phyloP scores from a whole-genome alignment of 1,140 invertebrate species.

The Zaprionus camerounensis region DNA sequence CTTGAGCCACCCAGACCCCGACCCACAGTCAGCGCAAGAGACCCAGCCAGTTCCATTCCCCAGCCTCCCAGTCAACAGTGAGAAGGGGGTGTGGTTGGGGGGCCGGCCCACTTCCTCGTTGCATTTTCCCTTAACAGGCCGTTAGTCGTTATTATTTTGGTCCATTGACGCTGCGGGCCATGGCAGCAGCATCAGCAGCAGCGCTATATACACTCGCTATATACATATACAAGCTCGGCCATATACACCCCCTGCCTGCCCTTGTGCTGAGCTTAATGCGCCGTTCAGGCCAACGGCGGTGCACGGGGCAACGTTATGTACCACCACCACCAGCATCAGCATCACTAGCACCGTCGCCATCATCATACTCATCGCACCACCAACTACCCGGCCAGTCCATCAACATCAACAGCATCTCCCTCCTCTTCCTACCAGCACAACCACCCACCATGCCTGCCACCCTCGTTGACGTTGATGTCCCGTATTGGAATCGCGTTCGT shows the following conservation, averaged over 20 bases:
- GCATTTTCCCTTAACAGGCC: constrained; percentile 81
- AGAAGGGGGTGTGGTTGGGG: no score
- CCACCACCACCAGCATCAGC: constrained; percentile 48
- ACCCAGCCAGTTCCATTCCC: constrained; percentile 8
- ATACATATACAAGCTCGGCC: constrained; percentile 27
- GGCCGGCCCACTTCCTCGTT: constrained; percentile 31
- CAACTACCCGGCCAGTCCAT: constrained; percentile 33
- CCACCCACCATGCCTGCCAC: constrained; percentile 43
- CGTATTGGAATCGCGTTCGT: constrained; percentile 83
- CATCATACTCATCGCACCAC: constrained; percentile 1
- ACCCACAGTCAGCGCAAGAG: constrained; percentile 6
- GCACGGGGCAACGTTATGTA: constrained; percentile 64
- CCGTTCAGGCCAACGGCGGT: constrained; percentile 46
- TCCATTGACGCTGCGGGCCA: constrained; percentile 84
- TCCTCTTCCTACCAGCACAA: background rate
- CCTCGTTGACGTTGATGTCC: constrained; percentile 81
- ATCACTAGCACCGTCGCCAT: constrained; percentile 17
- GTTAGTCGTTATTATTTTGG: constrained; percentile 84
- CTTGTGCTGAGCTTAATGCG: constrained; percentile 44
- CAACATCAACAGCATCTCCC: constrained; percentile 44
- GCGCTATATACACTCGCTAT: constrained; percentile 44
- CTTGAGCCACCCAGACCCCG: constrained; percentile 56
- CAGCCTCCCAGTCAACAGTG: background rate
- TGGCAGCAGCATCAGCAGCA: constrained; percentile 43
- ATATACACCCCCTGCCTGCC: constrained; percentile 6